Base-by-base conservation (phyloP, 2,888 invertebrate species). In the Caenorhabditis afra region DNA sequence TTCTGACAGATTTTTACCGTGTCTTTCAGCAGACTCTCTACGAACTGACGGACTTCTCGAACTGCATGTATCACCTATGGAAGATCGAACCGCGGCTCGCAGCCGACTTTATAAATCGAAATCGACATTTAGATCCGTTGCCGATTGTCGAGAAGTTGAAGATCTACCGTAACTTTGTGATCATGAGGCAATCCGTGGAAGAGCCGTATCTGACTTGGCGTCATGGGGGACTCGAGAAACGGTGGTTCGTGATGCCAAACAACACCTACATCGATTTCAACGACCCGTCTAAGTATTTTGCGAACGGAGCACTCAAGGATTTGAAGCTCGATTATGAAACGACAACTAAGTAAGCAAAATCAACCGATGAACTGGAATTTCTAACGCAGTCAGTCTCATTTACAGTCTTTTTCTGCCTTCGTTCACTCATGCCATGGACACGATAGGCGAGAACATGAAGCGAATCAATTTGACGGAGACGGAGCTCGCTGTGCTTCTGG, bases 51-150 rank as follows among this genome's bases (percentile, higher is more conserved):
- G 76, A 88, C 67, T 87, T 87, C 61, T 81, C 81, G 10, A 87
- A 88, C 49, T 87, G 87, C 58, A 88, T 88, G 86, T 88, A 71
- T 73, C 86, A 88, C 55, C 65, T 88, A 22, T 88, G 88, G 87
- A 80, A 83, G 35, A 78, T 88, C 29, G 88, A 88, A 53, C 88
- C 88, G 3, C 64, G 87, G 53, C 68, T 88, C 23, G 85, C 85
- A 7, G 84, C 87, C 12, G 87, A 86, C 53, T 88, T 83, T 55
- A 84, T 88, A 52, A 78, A 78, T 23, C 47, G 70, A 16, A 78
- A 75, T 44, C 50, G 73, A 45, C 71, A 67, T 44, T 35, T 81
- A 8, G 67, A 68, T 22, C 45, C 55, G 1, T 29, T 86, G 3
- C 71, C 81, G 29, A 71, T 58, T 11, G 53, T 52, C 23, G 71